Evolutionary conservation across 2,888 invertebrate genomes (phyloP).

Genomic region (Holacanthella duospinosa): DNA sequence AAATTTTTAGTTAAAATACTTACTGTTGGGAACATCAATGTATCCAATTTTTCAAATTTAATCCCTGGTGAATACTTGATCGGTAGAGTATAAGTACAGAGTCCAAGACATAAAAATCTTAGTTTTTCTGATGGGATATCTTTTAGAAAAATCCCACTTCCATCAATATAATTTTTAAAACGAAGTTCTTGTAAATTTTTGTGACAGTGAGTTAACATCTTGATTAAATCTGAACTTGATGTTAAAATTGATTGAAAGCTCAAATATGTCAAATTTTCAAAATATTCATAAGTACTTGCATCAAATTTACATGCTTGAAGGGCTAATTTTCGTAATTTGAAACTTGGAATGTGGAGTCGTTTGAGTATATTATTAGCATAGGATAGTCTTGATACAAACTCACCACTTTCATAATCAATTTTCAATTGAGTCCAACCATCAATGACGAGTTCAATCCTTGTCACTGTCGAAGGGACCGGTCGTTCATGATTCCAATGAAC

Average conservation of each 20-base stretch:
- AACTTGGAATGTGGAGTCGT: background rate
- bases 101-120: background rate
- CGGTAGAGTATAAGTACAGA: background rate
- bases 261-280: background rate
- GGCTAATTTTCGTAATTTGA: background rate
- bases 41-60: background rate
- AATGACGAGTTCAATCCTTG: background rate
- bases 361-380: background rate
- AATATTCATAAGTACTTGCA: background rate
- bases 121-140: background rate
- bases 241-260: background rate
- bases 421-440: background rate
- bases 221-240: background rate
- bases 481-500: background rate
- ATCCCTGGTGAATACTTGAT: background rate
- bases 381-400: background rate
- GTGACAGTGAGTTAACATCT: background rate
- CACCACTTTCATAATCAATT: background rate
- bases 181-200: background rate
- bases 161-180: background rate
- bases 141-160: background rate
- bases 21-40: background rate
- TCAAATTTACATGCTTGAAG: background rate
- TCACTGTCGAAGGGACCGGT: background rate
- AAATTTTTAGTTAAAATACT: no score